A percentile compares a stretch with the other conserved stretches of the same genome.
phyloP scores from a whole-genome alignment of 2,113 vertebrate species.

The Smithornis capensis region DNA sequence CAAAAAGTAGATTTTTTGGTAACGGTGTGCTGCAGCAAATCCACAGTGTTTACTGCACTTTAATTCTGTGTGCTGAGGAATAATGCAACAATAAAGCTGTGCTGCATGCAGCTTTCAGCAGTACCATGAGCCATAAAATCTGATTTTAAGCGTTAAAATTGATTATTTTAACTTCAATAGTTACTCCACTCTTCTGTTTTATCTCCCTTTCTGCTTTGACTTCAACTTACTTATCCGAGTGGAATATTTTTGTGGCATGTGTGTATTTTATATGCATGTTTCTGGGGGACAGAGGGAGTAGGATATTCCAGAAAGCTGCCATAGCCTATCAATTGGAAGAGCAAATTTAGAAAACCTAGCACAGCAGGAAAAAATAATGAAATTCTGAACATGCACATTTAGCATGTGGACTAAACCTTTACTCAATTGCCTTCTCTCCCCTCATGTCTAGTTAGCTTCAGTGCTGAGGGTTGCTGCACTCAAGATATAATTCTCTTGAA shows the following conservation, averaged over 20 bases:
- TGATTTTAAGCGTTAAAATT: slow-evolving; percentile 36
- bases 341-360: background rate
- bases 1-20: background rate
- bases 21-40: background rate
- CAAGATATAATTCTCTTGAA: background rate
- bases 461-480: background rate
- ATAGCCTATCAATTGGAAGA: background rate
- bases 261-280: background rate
- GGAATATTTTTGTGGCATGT: background rate
- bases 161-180: slow-evolving; percentile 11
- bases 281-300: background rate
- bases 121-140: slow-evolving; percentile 1
- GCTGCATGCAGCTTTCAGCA: background rate
- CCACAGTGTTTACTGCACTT: background rate
- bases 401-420: background rate
- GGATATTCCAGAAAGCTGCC: background rate
- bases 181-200: background rate
- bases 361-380: background rate
- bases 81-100: background rate
- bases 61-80: slow-evolving; percentile 1
- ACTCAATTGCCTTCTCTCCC: background rate
- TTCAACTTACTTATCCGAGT: background rate
- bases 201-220: background rate
- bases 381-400: background rate
- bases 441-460: background rate